Evolutionary conservation across 2,113 vertebrate genomes (phyloP).

Genomic region (Australoheros scitulus): DNA sequence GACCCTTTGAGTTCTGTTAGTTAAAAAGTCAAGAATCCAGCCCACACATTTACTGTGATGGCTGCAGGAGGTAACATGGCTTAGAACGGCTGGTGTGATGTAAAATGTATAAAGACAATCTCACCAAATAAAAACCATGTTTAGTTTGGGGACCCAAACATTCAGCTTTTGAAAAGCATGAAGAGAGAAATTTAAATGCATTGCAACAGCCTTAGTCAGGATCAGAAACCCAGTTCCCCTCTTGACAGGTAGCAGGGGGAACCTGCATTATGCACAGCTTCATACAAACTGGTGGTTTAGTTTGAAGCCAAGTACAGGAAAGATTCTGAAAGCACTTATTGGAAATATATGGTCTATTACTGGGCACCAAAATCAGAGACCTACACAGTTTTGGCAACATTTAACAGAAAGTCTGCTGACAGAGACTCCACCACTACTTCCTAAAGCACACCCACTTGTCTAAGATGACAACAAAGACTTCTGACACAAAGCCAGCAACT

Average conservation of each 20-base stretch:
- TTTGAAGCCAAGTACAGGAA: neutral
- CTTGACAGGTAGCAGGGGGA: neutral
- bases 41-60: neutral
- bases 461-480: neutral
- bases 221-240: neutral
- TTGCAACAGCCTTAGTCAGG: too few relatives aligned
- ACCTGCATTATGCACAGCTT: neutral
- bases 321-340: neutral
- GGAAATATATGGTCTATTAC: neutral
- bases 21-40: too few relatives aligned
- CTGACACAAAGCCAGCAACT: neutral
- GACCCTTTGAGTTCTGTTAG: too few relatives aligned
- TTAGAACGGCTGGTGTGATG: neutral
- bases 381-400: neutral
- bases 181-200: too few relatives aligned
- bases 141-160: neutral
- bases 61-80: neutral
- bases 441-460: neutral
- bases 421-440: neutral
- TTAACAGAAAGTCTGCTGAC: neutral
- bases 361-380: neutral
- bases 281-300: neutral
- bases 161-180: neutral
- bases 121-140: neutral
- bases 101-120: neutral